Evolutionary conservation across 2,113 vertebrate genomes (phyloP).

Genomic region (Oceanites oceanicus): DNA sequence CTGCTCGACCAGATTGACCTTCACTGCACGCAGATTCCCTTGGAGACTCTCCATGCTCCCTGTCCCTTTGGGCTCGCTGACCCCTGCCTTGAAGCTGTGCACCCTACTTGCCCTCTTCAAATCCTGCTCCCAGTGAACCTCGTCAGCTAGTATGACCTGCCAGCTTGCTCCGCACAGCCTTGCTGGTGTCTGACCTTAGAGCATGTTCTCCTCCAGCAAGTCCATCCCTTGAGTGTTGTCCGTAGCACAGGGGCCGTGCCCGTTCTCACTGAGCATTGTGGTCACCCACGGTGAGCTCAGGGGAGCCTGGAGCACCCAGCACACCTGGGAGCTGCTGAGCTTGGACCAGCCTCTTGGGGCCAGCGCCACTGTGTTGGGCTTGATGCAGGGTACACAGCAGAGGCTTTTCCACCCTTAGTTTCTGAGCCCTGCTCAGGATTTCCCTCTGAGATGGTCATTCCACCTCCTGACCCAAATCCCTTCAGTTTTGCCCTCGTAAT

Average conservation of each 20-base stretch:
- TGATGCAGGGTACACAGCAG: neutral
- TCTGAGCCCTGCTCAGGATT: neutral
- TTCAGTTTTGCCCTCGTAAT: neutral
- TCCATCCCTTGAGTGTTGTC: neutral
- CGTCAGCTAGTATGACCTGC: neutral
- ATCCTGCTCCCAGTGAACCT: neutral
- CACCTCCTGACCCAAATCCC: neutral
- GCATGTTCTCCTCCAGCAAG: neutral
- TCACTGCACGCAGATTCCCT: neutral
- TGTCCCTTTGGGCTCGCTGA: neutral
- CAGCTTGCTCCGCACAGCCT: neutral
- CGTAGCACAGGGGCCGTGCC: accelerated
- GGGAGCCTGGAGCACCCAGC: neutral
- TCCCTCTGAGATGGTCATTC: neutral
- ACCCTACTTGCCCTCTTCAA: neutral
- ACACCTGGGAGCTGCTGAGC: neutral
- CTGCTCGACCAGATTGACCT: neutral
- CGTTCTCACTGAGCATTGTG: neutral
- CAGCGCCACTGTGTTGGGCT: neutral
- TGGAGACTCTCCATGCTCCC: neutral
- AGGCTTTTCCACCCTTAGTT: neutral
- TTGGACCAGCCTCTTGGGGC: neutral
- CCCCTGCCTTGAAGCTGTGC: neutral
- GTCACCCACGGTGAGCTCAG: accelerated
- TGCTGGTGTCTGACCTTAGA: neutral